phyloP scores from a whole-genome alignment of 1,140 invertebrate species.

The Ptiloglossa arizonensis region DNA sequence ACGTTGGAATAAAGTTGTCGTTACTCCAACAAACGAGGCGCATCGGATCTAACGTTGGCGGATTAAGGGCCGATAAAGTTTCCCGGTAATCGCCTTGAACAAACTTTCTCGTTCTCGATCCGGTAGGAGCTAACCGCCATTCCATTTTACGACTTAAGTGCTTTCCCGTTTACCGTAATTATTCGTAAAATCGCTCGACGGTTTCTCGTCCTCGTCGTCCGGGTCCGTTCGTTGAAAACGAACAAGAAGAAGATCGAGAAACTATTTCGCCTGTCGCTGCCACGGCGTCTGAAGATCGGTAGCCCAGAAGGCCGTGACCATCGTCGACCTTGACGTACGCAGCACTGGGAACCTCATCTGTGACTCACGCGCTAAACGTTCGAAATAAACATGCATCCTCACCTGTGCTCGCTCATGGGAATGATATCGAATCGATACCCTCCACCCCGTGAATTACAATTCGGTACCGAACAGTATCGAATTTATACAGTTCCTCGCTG shows the following conservation, averaged over 20 bases:
- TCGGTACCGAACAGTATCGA: no score
- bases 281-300: conserved; percentile 45
- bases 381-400: conserved; percentile 49
- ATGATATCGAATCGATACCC: background rate
- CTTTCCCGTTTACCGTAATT: background rate
- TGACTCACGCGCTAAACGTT: conserved; percentile 49
- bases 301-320: conserved; percentile 40
- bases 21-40: no score
- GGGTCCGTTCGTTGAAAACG: background rate
- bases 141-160: background rate
- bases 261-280: conserved; percentile 4
- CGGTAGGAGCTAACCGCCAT: background rate
- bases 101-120: background rate
- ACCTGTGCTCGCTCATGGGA: no score
- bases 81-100: background rate
- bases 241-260: background rate
- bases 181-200: background rate
- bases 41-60: no score
- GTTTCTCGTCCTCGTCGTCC: background rate
- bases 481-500: no score
- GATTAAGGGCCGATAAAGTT: background rate
- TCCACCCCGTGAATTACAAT: no score
- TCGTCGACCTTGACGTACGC: conserved; percentile 40
- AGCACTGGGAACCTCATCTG: conserved; percentile 41
- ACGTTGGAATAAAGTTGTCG: no score